phyloP scores from a whole-genome alignment of 2,113 vertebrate species.

The Petroica traversi region DNA sequence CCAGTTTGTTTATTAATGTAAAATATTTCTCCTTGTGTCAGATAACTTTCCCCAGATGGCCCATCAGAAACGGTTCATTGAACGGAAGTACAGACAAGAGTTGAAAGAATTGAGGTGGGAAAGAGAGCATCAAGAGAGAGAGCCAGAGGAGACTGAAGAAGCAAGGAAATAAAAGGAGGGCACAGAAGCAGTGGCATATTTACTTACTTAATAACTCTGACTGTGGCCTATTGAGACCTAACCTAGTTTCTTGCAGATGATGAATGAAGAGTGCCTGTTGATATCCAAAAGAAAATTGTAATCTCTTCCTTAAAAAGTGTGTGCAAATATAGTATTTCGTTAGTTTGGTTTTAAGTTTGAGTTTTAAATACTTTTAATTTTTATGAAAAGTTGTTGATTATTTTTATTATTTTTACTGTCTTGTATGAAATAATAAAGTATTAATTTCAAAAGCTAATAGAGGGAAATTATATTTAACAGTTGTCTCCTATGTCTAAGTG shows the following conservation, averaged over 20 bases:
- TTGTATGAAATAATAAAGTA: conserved; percentile 57
- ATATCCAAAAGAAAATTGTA: conserved; percentile 52
- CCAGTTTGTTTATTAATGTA: conserved; percentile 69
- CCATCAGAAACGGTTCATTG: conserved; percentile 99
- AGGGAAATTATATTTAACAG: not conserved
- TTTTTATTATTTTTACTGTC: conserved; percentile 51
- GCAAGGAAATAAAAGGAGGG: conserved; percentile 80
- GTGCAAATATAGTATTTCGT: not conserved
- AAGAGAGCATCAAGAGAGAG: conserved; percentile 92
- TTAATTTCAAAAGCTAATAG: conserved; percentile 30
- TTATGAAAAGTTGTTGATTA: conserved; percentile 16
- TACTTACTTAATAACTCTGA: conserved; percentile 68
- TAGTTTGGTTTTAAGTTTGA: conserved; percentile 37
- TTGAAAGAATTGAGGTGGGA: conserved; percentile 99
- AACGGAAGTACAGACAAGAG: conserved; percentile 98
- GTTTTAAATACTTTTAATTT: conserved; percentile 26
- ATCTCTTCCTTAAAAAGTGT: not conserved
- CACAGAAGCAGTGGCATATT: conserved; percentile 38
- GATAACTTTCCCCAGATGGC: conserved; percentile 99
- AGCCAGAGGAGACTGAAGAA: conserved; percentile 86
- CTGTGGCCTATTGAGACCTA: conserved; percentile 54
- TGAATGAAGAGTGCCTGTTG: conserved; percentile 61
- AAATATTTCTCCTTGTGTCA: conserved; percentile 78
- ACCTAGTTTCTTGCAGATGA: conserved; percentile 61
- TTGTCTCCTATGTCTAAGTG: not conserved